These are phyloP conservation scores for Gobius niger DNA, from an alignment of 2,113 vertebrate genomes.

Conservation along the genomic window DNA sequence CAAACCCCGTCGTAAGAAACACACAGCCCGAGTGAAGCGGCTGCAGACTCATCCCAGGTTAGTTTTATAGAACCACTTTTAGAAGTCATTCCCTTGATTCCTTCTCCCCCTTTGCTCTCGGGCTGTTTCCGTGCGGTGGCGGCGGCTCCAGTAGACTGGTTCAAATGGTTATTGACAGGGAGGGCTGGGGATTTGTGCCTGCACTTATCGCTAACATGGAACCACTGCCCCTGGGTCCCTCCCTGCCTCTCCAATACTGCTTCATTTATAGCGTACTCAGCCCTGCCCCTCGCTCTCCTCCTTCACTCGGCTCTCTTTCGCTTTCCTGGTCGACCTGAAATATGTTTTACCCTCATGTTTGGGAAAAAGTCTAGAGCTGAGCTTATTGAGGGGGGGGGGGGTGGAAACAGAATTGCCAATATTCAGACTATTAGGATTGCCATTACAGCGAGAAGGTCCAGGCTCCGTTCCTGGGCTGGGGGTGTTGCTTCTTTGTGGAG, in stretches of 20 bases:
- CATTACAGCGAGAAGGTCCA: too few relatives aligned
- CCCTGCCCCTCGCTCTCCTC: constrained; percentile 29
- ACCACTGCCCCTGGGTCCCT: constrained; percentile 49
- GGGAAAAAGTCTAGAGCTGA: too few relatives aligned
- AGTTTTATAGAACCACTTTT: constrained; percentile 1
- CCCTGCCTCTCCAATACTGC: constrained; percentile 28
- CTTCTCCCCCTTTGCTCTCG: constrained; percentile 6
- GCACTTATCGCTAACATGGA: constrained; percentile 65
- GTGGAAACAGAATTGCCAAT: too few relatives aligned
- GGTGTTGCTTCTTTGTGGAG: too few relatives aligned
- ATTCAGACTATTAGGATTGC: too few relatives aligned
- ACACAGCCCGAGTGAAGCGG: constrained; percentile 7
- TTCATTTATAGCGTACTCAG: constrained; percentile 40
- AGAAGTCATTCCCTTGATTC: constrained; percentile 6
- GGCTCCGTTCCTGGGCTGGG: too few relatives aligned
- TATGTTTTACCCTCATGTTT: too few relatives aligned
- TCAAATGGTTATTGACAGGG: constrained; percentile 70
- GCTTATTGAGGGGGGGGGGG: too few relatives aligned
- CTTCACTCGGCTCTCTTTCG: constrained; percentile 11
- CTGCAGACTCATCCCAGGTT: neutral
- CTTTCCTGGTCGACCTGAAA: too few relatives aligned
- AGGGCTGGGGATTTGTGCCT: constrained; percentile 66
- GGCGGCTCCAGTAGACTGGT: constrained; percentile 50
- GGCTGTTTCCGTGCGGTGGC: constrained; percentile 43
- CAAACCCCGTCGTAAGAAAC: neutral